These are phyloP conservation scores for Eulemur mongoz DNA, from an alignment of 2,797 vertebrate species.

Conservation along the genomic window DNA sequence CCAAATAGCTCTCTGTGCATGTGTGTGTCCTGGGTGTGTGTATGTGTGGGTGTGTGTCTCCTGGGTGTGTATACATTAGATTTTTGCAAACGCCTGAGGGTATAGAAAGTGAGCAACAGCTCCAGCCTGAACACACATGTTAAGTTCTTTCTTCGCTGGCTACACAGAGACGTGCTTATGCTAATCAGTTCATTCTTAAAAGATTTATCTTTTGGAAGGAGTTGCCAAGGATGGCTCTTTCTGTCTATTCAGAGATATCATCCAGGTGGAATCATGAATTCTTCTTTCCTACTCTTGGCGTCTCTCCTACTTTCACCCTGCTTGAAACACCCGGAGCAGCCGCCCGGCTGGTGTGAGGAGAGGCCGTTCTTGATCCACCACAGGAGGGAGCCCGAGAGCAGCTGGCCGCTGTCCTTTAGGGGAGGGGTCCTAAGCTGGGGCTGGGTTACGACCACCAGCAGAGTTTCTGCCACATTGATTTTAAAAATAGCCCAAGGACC, in stretches of 20 bases:
- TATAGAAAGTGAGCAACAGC: not conserved
- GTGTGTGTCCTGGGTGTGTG: not conserved
- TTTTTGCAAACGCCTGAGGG: not conserved
- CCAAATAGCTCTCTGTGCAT: not conserved
- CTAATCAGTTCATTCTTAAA: slow-evolving; percentile 13
- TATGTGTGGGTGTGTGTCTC: fast-evolving
- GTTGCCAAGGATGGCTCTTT: not conserved
- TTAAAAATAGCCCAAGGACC: not conserved
- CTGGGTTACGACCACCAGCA: not conserved
- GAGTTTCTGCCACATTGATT: not conserved
- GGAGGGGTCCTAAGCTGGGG: not conserved
- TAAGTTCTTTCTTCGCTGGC: not conserved
- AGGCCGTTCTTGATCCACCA: slow-evolving; percentile 51
- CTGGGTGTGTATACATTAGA: not conserved
- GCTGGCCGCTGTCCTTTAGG: not conserved
- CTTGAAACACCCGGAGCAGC: fast-evolving
- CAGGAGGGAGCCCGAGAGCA: slow-evolving; percentile 76
- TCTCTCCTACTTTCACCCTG: not conserved
- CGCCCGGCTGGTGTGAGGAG: fast-evolving
- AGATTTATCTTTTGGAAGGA: not conserved
- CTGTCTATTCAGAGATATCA: not conserved
- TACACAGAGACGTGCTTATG: not conserved
- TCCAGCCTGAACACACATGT: not conserved
- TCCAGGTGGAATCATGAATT: not conserved
- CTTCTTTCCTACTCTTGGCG: not conserved